phyloP scores from a whole-genome alignment of 2,797 vertebrate genomes.

The Cirrhinus molitorella region DNA sequence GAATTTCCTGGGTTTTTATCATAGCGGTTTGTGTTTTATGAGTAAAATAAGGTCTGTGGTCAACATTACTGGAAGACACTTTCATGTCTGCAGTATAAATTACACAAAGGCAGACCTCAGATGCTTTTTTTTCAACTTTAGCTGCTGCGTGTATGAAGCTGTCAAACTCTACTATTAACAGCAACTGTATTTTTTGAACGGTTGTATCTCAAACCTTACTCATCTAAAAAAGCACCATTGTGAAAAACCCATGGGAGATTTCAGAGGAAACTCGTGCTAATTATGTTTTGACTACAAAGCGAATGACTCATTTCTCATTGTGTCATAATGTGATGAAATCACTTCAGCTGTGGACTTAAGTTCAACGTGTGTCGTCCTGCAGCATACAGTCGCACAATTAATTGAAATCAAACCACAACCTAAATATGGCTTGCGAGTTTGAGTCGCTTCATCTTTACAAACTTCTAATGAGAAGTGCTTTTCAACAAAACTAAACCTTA shows the following conservation, averaged over 20 bases:
- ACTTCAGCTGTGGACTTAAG: background rate
- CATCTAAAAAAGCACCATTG: background rate
- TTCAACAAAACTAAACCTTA: background rate
- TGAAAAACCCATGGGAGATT: background rate
- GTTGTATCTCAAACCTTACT: background rate
- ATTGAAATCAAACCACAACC: too few relatives aligned
- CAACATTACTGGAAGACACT: slow-evolving; percentile 26
- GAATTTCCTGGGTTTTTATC: background rate
- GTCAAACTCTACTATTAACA: background rate
- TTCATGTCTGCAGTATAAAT: background rate
- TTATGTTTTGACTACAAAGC: background rate
- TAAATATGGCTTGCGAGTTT: too few relatives aligned
- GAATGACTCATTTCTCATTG: background rate
- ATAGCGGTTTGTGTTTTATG: slow-evolving; percentile 7
- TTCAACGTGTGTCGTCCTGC: too few relatives aligned
- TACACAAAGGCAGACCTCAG: background rate
- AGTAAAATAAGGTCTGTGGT: background rate
- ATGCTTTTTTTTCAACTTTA: background rate
- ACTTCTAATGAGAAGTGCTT: too few relatives aligned
- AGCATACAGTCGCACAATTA: too few relatives aligned
- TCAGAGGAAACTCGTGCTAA: background rate
- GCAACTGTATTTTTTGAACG: background rate
- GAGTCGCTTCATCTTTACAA: too few relatives aligned
- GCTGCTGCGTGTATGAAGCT: background rate
- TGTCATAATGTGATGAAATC: background rate